Evolutionary conservation across 2,797 vertebrate species (phyloP), one percentile per base, ranked within the genome.

Genomic region (Pangasius djambal): DNA sequence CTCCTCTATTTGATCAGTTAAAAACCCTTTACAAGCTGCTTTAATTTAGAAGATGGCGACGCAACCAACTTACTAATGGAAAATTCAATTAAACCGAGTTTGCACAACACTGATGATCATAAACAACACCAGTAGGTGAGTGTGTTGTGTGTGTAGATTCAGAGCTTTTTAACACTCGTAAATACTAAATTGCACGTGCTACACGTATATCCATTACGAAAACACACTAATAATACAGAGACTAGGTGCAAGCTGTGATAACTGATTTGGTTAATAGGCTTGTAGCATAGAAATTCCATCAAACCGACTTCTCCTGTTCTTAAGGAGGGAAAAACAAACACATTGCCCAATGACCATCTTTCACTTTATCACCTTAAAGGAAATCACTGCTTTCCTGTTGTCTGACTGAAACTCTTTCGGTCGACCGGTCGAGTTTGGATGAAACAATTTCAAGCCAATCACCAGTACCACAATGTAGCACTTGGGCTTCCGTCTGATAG

Each of bases 401-500:
- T 93, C 92, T 94, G 95, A 94, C 95, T 94, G 57, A 82, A 40
- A 86, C 20, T 37, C 65, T 81, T n/a, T 79, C 78, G 37, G 48
- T 34, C 79, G 48, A 92, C 59, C 95, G 94, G 94, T 92, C 77
- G 61, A 93, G 92, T 90, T 85, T 75, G 82, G 89, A 89, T 86
- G 89, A 91, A 92, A 92, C 78, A 85, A 91, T 94, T 95, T 94
- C 93, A 93, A 95, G 92, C 93, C 92, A 95, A 95, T 96, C 95
- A 95, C 90, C 90, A 87, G 92, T 95, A 96, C 95, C 92, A 93
- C 93, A 95, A 95, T 95, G 92, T 94, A 94, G 94, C 93, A 94
- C 95, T 95, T 93, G 90, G 92, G 95, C 94, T 95, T 95, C 95
- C 92, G 95, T 94, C 93, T 92, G 94, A 95, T 94, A 92, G 94